These are phyloP conservation scores for Caenorhabditis latens DNA, from an alignment of 1,140 invertebrate species.

Conservation along the genomic window DNA sequence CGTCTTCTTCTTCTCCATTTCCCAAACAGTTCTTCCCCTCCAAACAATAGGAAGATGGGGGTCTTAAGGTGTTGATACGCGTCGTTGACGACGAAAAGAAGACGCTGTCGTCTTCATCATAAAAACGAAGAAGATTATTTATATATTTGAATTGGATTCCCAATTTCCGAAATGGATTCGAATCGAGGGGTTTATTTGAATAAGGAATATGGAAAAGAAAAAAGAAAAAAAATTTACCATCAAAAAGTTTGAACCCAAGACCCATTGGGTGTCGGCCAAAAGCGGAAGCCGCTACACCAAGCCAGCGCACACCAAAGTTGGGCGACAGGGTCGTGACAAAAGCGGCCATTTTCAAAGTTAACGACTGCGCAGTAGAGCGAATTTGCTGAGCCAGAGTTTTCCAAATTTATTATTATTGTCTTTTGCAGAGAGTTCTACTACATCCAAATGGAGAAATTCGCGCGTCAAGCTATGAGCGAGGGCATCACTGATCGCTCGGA, in stretches of 20 bases:
- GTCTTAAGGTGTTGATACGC: slow-evolving; percentile 54
- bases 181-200: slow-evolving; percentile 31
- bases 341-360: no score
- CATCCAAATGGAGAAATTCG: slow-evolving; percentile 99
- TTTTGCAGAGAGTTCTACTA: slow-evolving; percentile 97
- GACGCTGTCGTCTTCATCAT: slow-evolving; percentile 35
- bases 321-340: no score
- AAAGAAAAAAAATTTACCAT: no score
- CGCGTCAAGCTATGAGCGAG: slow-evolving; percentile 94
- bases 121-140: slow-evolving; percentile 32
- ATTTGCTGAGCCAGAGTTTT: no score
- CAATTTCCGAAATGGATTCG: neutral
- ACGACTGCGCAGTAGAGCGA: no score
- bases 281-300: no score
- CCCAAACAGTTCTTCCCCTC: neutral
- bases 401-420: neutral
- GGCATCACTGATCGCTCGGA: slow-evolving; percentile 93
- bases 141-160: slow-evolving; percentile 41
- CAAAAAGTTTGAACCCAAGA: no score
- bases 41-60: slow-evolving; percentile 33
- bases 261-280: no score
- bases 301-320: no score
- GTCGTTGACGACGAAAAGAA: slow-evolving; percentile 47
- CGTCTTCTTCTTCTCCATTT: neutral
- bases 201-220: neutral